Base-by-base conservation (phyloP, 2,888 invertebrate genomes). In the Carabus problematicus region DNA sequence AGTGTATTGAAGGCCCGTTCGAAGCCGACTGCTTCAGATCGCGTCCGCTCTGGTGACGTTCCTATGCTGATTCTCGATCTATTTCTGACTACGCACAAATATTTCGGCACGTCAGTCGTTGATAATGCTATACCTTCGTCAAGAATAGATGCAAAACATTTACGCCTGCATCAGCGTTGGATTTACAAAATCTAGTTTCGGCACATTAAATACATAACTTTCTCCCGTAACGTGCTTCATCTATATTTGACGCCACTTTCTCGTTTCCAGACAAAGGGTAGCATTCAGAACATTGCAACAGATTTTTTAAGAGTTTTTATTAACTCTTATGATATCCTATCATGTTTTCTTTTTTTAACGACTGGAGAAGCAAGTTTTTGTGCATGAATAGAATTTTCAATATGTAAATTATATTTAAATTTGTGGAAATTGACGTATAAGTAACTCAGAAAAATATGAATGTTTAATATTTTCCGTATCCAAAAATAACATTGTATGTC, bases 1-100 rank as follows among this genome's bases (percentile, higher is more conserved):
- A 67, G 67, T 67, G 67, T 60, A 67, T 60, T 49, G 58, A 59
- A 49, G 42, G 66, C 59, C 11, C 14, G 64, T 11, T 54, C 39
- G 19, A 41, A 49, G 45, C 16, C 49, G 63, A 66, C 66, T 66
- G 66, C 19, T 19, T 52, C 14, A 49, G 40, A 56, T 29, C 47
- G 39, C 41, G 29, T 41, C 12, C 41, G 64, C 41, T 39, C 42
- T 42, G 42, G 18, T 49, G 42, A 54, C 47, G 63, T 43, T 43
- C 52, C 16, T n/a, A 8, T 14, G 45, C 39, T 54, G 67, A 60
- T 54, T 42, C 54, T 41, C 42, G 49, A 60, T 67, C 67, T 67
- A 67, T 67, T 67, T 67, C 19, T 67, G 67, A 67, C 66, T 58
- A 56, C 58, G 52, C 60, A 67, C 42, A 67, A 67, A 67, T 67